Evolutionary conservation across 2,113 vertebrate species (phyloP), one percentile per base, ranked within the genome.

Genomic region (Calyptommatus sinebrachiatus): DNA sequence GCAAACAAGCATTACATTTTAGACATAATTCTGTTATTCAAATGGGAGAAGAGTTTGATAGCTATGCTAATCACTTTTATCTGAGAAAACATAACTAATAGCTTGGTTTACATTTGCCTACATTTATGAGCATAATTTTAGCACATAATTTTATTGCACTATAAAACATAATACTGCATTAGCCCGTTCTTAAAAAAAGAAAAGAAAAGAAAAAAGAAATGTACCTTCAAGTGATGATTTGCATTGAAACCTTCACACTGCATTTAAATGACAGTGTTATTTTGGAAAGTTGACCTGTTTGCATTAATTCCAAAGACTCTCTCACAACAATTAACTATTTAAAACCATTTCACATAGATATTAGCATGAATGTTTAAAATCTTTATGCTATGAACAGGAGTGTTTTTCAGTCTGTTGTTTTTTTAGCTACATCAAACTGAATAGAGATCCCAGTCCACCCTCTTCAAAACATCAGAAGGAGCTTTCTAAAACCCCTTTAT

Each of bases 21-120:
- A 93, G 89, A 93, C 92, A 93, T 95, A 94, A 95, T 95, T 95
- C 94, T 94, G 94, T 94, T 95, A 95, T 94, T 95, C 94, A 95
- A 93, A 94, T 94, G 92, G 93, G 93, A 94, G 88, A 94, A 89
- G 95, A 94, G 92, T 95, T 95, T 96, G 94, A 95, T 95, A 93
- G 95, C 93, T 94, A 95, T 95, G 94, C 95, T 96, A 96, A 96
- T 96, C 93, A 95, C 94, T 96, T 95, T 95, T 95, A 95, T 96
- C 94, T 95, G 92, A 93, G 93, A 95, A 95, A 95, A 96, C 94
- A 95, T 96, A 95, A 95, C 95, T 95, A 95, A 96, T 95, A 94
- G 95, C 95, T 94, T 93, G 91, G 92, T 95, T 95, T 95, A 95
- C 94, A 95, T 95, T 95, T 95, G 91, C 89, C 93, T 94, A 94